Percentiles rank a stretch among this genome's conserved stretches.
Conservation (phyloP, 2,113 vertebrate species). For the Serilophus lunatus region DNA sequence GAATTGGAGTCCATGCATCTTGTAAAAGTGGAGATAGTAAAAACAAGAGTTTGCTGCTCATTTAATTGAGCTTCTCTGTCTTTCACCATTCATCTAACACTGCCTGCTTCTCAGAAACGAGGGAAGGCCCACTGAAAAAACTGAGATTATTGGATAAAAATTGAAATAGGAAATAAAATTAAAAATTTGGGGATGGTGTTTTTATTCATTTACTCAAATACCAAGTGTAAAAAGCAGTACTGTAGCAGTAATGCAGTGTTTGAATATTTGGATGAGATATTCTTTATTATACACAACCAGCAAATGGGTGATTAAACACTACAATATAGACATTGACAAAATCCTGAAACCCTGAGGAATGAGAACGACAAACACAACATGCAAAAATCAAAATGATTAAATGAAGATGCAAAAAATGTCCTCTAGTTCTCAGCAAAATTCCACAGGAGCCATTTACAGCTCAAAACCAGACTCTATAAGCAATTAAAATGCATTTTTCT, state of each 20-base stretch:
- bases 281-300: background rate
- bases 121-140: background rate
- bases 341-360: conserved; percentile 12
- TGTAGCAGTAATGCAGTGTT: background rate
- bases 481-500: background rate
- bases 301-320: conserved; percentile 46
- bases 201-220: background rate
- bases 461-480: background rate
- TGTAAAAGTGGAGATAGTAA: background rate
- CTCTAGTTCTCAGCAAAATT: background rate
- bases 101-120: background rate
- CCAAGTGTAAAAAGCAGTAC: background rate
- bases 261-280: background rate
- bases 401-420: background rate
- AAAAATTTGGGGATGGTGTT: background rate
- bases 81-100: background rate
- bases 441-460: background rate
- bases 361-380: background rate
- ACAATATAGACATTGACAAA: conserved; percentile 29
- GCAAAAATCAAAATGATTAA: conserved; percentile 15
- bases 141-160: background rate
- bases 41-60: background rate
- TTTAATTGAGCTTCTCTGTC: background rate
- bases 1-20: background rate
- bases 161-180: background rate